Base-by-base conservation (phyloP, 2,888 invertebrate genomes). In the Bedellia somnulentella region DNA sequence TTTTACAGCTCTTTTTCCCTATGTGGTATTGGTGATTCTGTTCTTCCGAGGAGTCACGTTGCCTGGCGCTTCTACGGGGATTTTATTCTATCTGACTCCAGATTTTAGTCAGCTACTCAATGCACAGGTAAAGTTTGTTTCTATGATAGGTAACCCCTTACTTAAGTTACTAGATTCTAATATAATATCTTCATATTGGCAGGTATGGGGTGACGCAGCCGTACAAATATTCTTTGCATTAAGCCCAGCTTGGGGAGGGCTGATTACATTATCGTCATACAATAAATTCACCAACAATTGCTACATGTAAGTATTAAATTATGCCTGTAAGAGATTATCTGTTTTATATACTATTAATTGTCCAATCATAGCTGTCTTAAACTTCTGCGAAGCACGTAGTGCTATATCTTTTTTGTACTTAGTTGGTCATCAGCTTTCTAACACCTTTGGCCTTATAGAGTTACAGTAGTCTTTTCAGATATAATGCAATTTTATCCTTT, bases 191-290 rank as follows among this genome's bases (percentile, higher is more conserved):
- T 18, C 8, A 6, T 18, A 18, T 18, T 9, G 5, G 1, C 36
- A 85, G 84, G 86, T 87, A 9, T 88, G 87, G 89, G 87, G 87
- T 26, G 88, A 89, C 51, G 89, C 89, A 1, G 88, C 89, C 1
- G 87, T 89, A 13, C 91, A 92, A 61, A 90, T 91, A 48, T 92
- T 93, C 62, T 93, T 90, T 56, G 89, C 91, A 0, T 62, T 92
- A 14, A 89, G 89, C 45, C 89, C 89, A 3, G 88, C 90, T 30
- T 90, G 91, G 86, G 92, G 92, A 29, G 92, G 91, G 22, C 78
- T 92, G 9, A 89, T 91, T 31, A 91, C 90, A 1, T 78, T 93
- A 32, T 86, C 90, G 29, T 89, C 89, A 11, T 92, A 91, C 57
- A 92, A 90, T 62, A 85, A 86, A 49, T 92, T 92, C 56, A 80